Conservation (phyloP, 2,113 vertebrate species). For the Seriola rivoliana region DNA sequence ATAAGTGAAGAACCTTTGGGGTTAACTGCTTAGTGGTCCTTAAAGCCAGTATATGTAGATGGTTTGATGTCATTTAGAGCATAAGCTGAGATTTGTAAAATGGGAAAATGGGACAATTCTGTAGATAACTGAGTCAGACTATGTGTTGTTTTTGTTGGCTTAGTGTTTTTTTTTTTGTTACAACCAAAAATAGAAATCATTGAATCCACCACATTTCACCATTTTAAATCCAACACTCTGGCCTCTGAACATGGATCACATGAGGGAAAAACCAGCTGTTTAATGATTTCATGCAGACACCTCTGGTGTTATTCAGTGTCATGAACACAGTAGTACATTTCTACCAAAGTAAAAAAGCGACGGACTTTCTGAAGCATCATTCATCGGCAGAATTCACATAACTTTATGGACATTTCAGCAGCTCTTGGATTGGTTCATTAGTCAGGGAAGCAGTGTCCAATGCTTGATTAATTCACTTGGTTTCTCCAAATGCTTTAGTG, state of each 20-base stretch:
- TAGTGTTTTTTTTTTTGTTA: neutral
- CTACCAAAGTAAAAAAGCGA: neutral
- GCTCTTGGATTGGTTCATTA: slow-evolving; percentile 14
- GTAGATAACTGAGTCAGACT: too few relatives aligned
- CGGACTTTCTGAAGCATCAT: neutral
- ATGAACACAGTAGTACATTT: neutral
- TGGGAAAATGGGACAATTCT: neutral
- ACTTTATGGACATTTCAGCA: neutral
- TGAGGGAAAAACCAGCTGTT: neutral
- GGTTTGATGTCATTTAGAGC: neutral
- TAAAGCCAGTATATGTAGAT: too few relatives aligned
- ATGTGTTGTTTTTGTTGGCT: too few relatives aligned
- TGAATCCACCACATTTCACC: neutral
- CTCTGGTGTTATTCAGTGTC: slow-evolving; percentile 8
- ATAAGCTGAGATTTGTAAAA: neutral
- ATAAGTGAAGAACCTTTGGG: too few relatives aligned
- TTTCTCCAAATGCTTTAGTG: slow-evolving; percentile 5
- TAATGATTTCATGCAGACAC: slow-evolving; percentile 38
- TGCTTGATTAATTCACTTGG: slow-evolving; percentile 15
- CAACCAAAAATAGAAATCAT: neutral
- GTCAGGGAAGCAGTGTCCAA: neutral
- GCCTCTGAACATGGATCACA: neutral
- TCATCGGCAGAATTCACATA: slow-evolving; percentile 1
- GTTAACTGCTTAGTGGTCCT: too few relatives aligned
- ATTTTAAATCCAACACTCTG: neutral